These are phyloP conservation scores for Amphiura filiformis DNA, from an alignment of 35 echinoderm and acorn worm species.

Conservation along the genomic window DNA sequence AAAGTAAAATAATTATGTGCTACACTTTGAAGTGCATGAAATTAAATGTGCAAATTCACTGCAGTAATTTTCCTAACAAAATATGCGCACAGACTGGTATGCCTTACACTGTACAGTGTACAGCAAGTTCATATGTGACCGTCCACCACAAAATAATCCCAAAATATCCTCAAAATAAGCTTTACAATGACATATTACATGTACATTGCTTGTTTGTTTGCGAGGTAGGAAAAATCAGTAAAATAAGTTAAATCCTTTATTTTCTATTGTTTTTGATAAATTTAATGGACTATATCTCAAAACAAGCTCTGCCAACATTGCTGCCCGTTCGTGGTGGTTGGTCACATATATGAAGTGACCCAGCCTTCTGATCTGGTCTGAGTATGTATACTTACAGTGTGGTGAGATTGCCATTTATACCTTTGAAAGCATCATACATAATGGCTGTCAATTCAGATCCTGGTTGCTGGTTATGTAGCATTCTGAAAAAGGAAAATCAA, in stretches of 20 bases:
- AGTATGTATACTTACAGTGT: slow-evolving; percentile 43
- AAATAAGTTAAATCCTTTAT: not conserved
- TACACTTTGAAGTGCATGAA: no score
- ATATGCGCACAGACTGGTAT: no score
- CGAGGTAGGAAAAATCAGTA: not conserved
- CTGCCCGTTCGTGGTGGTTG: not conserved
- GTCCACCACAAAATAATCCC: not conserved
- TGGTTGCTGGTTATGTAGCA: slow-evolving; percentile 58
- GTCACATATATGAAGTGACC: not conserved
- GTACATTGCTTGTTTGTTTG: not conserved
- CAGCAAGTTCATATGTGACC: no score
- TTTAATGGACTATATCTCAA: no score
- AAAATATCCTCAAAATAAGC: not conserved
- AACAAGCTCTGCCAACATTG: not conserved
- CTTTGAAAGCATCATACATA: slow-evolving; percentile 61
- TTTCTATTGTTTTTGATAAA: no score
- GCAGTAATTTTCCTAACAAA: no score
- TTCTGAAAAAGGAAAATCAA: slow-evolving; percentile 40
- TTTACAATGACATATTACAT: no score
- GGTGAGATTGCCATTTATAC: slow-evolving; percentile 65
- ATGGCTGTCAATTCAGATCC: slow-evolving; percentile 68
- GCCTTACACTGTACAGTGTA: no score
- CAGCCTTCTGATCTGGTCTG: not conserved
- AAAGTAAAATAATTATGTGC: no score
- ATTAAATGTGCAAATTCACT: no score